phyloP scores from a whole-genome alignment of 2,797 vertebrate genomes.

The Naso thynnoides region DNA sequence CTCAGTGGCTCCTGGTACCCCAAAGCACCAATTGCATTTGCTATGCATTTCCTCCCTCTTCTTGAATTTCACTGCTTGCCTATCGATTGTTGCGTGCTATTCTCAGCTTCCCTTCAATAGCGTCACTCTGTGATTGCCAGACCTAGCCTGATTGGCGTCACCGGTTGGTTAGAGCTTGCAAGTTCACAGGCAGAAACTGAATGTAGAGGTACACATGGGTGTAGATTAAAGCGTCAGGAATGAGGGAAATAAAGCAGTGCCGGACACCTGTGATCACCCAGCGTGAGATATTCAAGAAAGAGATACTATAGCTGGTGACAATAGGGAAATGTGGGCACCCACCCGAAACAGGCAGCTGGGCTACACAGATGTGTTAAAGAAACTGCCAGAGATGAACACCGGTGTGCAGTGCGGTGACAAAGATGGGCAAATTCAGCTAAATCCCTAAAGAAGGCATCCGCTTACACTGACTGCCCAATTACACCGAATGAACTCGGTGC shows the following conservation, averaged over 20 bases:
- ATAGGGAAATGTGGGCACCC: background rate
- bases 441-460: conserved; percentile 33
- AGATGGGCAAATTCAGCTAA: conserved; percentile 41
- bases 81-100: conserved; percentile 51
- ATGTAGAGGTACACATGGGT: background rate
- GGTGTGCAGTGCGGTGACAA: conserved; percentile 21
- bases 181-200: background rate
- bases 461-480: conserved; percentile 20
- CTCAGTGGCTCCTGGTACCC: background rate
- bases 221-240: background rate
- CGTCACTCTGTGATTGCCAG: conserved; percentile 21
- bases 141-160: conserved; percentile 22
- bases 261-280: background rate
- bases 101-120: conserved; percentile 32
- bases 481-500: conserved; percentile 28
- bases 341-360: conserved; percentile 27
- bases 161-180: background rate
- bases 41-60: conserved; percentile 41
- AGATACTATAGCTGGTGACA: background rate
- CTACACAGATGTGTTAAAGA: conserved; percentile 21
- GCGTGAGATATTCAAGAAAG: background rate
- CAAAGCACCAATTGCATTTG: conserved; percentile 37
- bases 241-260: background rate
- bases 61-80: conserved; percentile 31
- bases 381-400: conserved; percentile 28